Evolutionary conservation across 2,113 vertebrate genomes (phyloP).

Genomic region (Eolophus roseicapilla): DNA sequence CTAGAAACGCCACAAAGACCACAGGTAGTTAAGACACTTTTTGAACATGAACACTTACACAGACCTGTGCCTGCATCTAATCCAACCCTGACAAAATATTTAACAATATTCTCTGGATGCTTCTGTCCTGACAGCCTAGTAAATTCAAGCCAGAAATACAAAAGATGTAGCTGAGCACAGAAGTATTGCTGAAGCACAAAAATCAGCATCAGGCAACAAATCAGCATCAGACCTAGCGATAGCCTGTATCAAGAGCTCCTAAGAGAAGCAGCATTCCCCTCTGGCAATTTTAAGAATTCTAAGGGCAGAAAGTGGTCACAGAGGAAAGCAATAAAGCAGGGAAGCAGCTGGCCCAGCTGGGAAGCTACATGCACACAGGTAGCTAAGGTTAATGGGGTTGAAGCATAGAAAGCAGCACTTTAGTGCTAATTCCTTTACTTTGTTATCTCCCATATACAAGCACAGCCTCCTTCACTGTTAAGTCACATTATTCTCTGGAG

Average conservation of each 20-base stretch:
- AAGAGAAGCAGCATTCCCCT: neutral
- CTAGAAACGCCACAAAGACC: neutral
- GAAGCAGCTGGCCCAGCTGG: neutral
- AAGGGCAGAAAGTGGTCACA: neutral
- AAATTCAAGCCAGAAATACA: neutral
- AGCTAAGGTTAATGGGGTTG: neutral
- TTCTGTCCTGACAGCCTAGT: neutral
- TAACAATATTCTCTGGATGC: neutral
- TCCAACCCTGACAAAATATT: neutral
- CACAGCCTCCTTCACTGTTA: neutral
- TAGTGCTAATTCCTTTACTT: neutral
- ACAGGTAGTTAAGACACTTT: neutral
- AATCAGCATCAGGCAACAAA: neutral
- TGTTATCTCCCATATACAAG: neutral
- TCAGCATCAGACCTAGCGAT: neutral
- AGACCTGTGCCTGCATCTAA: neutral
- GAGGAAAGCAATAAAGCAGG: neutral
- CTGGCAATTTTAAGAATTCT: neutral
- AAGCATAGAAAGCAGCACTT: neutral
- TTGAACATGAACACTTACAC: neutral
- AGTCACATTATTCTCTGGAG: neutral
- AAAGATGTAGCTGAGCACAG: neutral
- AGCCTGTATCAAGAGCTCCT: neutral
- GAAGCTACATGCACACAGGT: fast-evolving
- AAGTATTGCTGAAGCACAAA: neutral